Percentiles rank a stretch among this genome's conserved stretches.
Conservation (phyloP, 2,113 vertebrate genomes). For the Oncorhynchus tshawytscha region DNA sequence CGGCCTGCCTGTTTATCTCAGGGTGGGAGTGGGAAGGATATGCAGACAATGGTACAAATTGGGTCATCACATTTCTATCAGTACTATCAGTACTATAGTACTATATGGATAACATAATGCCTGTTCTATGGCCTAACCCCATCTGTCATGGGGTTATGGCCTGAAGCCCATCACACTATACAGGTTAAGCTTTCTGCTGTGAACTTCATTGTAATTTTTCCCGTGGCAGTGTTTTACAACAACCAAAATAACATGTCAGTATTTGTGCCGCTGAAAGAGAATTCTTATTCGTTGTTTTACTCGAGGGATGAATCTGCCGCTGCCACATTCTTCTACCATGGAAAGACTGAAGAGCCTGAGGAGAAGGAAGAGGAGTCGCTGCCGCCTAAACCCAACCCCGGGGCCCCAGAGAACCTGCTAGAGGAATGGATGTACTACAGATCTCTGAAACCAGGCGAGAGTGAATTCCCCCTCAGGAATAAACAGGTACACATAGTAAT, state of each 20-base stretch:
- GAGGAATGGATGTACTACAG: constrained; percentile 88
- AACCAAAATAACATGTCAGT: no score
- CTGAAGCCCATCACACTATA: not conserved
- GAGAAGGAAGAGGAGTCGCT: constrained; percentile 46
- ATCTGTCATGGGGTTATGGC: not conserved
- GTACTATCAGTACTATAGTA: constrained; percentile 46
- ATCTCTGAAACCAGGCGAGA: constrained; percentile 68
- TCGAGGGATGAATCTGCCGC: constrained; percentile 88
- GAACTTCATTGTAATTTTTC: not conserved
- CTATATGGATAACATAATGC: constrained; percentile 61
- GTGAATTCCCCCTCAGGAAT: constrained; percentile 76
- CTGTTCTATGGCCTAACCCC: not conserved
- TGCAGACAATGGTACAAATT: constrained; percentile 66
- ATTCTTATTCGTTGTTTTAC: not conserved
- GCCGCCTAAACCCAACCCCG: constrained; percentile 2
- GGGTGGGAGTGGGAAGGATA: constrained; percentile 45
- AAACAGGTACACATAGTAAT: constrained; percentile 77
- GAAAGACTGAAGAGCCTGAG: constrained; percentile 41
- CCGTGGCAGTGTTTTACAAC: no score
- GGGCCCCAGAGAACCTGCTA: constrained; percentile 43
- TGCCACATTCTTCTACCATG: constrained; percentile 81
- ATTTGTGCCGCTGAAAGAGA: no score
- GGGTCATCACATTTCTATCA: constrained; percentile 75
- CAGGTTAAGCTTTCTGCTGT: not conserved
- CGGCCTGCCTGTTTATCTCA: constrained; percentile 49